Evolutionary conservation across 2,888 invertebrate genomes (phyloP).

Genomic region (Lysandra coridon): DNA sequence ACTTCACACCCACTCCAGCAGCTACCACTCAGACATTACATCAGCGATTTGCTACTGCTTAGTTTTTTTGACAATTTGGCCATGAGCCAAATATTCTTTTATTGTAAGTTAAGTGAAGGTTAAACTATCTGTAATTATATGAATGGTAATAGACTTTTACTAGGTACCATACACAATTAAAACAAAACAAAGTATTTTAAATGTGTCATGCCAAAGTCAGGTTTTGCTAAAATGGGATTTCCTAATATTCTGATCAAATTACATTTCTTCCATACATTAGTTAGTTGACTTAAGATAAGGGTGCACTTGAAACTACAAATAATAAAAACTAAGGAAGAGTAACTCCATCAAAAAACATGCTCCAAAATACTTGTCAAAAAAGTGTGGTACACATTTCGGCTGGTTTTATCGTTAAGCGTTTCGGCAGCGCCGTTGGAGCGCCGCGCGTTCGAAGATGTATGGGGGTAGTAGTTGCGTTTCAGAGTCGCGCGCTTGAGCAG

Average conservation of each 20-base stretch:
- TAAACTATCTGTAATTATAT: not conserved
- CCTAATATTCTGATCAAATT: not conserved
- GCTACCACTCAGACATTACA: constrained; percentile 68
- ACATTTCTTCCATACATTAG: not conserved
- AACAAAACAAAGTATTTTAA: not conserved
- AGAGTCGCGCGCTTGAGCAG: too few relatives aligned
- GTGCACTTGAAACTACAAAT: not conserved
- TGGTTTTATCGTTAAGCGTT: too few relatives aligned
- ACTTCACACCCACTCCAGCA: constrained; percentile 66
- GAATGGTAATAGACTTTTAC: not conserved
- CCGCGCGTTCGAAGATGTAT: too few relatives aligned
- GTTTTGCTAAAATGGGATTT: not conserved
- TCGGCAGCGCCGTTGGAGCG: too few relatives aligned
- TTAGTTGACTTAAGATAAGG: not conserved
- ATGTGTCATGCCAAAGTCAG: not conserved
- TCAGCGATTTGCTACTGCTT: constrained; percentile 68
- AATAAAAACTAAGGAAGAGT: too few relatives aligned
- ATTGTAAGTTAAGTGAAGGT: not conserved
- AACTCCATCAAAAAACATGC: too few relatives aligned
- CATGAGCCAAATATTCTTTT: not conserved
- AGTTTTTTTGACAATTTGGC: constrained; percentile 31
- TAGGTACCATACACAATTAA: not conserved
- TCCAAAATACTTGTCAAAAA: too few relatives aligned
- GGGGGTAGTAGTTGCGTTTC: too few relatives aligned
- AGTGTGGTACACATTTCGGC: too few relatives aligned